Conservation (phyloP, 2,113 vertebrate species). For the Aviceda subcristata region DNA sequence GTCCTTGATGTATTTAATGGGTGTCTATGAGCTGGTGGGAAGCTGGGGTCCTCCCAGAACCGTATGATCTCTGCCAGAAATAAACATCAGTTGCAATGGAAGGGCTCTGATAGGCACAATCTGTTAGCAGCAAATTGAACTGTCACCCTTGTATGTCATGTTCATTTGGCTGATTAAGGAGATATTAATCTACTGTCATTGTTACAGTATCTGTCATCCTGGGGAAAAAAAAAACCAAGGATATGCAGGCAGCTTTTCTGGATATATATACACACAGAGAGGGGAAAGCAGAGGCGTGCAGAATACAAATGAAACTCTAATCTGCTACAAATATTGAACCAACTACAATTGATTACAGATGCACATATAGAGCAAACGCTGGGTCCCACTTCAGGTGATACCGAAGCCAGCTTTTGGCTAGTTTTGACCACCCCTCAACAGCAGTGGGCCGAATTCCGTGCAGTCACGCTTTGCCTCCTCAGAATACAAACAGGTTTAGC, state of each 20-base stretch:
- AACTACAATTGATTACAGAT: background rate
- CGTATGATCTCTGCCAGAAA: constrained; percentile 81
- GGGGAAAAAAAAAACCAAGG: background rate
- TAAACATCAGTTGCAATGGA: constrained; percentile 80
- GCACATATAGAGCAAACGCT: background rate
- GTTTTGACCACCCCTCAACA: background rate
- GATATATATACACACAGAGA: background rate
- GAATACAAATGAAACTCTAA: constrained; percentile 57
- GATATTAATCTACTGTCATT: constrained; percentile 87
- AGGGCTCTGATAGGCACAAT: constrained; percentile 85
- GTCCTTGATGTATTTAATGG: constrained; percentile 78
- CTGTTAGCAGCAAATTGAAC: constrained; percentile 97
- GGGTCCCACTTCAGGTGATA: background rate
- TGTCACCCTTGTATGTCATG: constrained; percentile 90
- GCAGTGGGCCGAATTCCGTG: background rate
- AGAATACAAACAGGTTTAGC: background rate
- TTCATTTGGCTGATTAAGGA: constrained; percentile 91
- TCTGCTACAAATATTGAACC: constrained; percentile 33
- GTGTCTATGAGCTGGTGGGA: constrained; percentile 62
- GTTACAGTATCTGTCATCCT: constrained; percentile 73
- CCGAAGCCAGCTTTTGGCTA: background rate
- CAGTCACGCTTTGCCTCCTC: background rate
- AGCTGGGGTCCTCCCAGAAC: constrained; percentile 64
- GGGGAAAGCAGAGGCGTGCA: constrained; percentile 11
- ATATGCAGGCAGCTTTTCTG: constrained; percentile 45